phyloP scores from a whole-genome alignment of 2,888 invertebrate species.

The Rotaria macrura region DNA sequence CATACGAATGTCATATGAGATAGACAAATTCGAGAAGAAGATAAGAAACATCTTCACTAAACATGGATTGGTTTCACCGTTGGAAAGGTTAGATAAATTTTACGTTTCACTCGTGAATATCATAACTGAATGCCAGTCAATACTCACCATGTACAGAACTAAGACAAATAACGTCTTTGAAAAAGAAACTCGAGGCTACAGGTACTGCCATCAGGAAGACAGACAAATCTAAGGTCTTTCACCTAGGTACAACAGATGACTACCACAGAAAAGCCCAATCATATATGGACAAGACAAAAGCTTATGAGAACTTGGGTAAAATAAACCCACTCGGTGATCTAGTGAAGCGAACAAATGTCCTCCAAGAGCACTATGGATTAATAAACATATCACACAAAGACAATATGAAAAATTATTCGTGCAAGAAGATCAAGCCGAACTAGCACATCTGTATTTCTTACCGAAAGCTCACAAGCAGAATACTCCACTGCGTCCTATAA shows the following conservation, averaged over 20 bases:
- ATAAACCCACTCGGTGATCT: background rate
- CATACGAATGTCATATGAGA: background rate
- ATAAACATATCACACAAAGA: background rate
- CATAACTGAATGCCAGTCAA: background rate
- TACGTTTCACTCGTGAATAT: background rate
- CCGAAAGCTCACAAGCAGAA: background rate
- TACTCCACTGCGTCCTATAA: background rate
- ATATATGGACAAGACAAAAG: background rate
- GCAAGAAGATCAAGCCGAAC: background rate
- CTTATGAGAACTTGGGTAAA: background rate
- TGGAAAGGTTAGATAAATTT: background rate
- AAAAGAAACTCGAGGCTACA: background rate
- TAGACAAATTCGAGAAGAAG: background rate
- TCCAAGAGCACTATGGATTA: background rate
- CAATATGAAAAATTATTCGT: background rate
- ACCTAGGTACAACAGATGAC: too few relatives aligned
- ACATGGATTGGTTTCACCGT: background rate
- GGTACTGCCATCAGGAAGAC: background rate
- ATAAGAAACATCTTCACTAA: background rate
- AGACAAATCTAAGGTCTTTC: background rate
- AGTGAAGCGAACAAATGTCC: background rate
- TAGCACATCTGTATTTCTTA: background rate
- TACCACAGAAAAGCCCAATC: background rate
- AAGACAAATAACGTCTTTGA: background rate
- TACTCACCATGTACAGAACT: background rate